phyloP scores from a whole-genome alignment of 35 echinoderm and acorn worm species.

The Anneissia japonica region DNA sequence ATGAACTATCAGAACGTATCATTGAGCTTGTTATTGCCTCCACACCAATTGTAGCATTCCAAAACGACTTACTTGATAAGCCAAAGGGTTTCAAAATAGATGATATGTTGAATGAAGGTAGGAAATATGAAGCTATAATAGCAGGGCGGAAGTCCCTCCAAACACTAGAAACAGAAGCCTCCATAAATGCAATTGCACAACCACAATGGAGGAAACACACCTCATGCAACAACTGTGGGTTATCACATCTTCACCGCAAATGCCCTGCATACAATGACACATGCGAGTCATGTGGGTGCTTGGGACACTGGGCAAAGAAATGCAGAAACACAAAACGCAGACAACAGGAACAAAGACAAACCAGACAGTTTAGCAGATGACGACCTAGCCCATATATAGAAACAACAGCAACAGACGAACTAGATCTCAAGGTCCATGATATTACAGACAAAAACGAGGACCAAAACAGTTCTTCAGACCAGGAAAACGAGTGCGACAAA shows the following conservation, averaged over 20 bases:
- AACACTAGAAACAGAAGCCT: background rate
- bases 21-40: conserved; percentile 50
- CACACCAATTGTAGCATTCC: conserved; percentile 27
- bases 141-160: conserved; percentile 27
- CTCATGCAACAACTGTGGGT: conserved; percentile 38
- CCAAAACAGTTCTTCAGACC: background rate
- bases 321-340: conserved; percentile 24
- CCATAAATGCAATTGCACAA: background rate
- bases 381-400: background rate
- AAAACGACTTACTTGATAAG: conserved; percentile 42
- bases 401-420: background rate
- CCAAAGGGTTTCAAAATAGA: conserved; percentile 37
- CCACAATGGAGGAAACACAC: background rate
- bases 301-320: conserved; percentile 39
- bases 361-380: background rate
- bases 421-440: background rate
- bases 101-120: conserved; percentile 36
- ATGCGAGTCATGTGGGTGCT: conserved; percentile 34
- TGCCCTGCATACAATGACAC: conserved; percentile 65
- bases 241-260: conserved; percentile 39
- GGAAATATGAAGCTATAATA: conserved; percentile 39
- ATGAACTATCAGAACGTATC: conserved; percentile 15
- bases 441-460: background rate
- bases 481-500: background rate
- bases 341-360: background rate